Conservation (phyloP, 2,797 vertebrate genomes). For the Phalanger gymnotis region DNA sequence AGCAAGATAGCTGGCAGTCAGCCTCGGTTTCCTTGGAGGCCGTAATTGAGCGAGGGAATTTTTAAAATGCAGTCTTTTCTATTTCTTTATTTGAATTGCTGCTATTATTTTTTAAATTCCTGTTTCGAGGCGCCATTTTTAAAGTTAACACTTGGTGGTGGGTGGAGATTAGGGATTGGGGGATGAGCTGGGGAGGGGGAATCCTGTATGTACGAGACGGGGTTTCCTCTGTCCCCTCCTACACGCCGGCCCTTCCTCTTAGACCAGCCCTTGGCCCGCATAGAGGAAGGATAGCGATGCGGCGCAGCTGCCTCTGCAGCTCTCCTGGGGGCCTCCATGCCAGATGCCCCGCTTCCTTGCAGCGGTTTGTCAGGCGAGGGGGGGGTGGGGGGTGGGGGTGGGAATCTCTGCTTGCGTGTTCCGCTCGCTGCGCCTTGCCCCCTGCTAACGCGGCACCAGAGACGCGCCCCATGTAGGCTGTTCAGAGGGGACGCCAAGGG, state of each 20-base stretch:
- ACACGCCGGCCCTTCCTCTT: neutral
- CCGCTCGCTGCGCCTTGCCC: conserved; percentile 12
- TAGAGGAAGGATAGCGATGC: neutral
- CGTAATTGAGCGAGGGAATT: neutral
- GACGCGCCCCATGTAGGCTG: neutral
- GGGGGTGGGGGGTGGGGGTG: accelerated
- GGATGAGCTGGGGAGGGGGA: neutral
- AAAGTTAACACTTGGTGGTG: conserved; percentile 50
- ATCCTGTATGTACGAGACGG: neutral
- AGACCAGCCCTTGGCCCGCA: neutral
- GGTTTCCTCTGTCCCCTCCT: neutral
- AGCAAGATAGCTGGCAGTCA: conserved; percentile 15
- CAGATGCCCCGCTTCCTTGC: neutral
- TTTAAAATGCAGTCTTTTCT: neutral
- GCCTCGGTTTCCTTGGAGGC: conserved; percentile 21
- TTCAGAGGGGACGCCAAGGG: conserved; percentile 2
- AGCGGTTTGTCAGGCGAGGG: too few species aligned
- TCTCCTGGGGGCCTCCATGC: neutral
- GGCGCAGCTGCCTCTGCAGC: neutral
- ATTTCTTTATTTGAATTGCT: neutral
- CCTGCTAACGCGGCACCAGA: neutral
- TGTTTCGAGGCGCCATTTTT: conserved; percentile 80
- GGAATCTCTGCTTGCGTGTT: conserved; percentile 61
- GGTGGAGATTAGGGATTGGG: neutral
- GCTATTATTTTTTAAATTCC: neutral